Base-by-base conservation (phyloP, 2,113 vertebrate genomes). In the Panthera leo region DNA sequence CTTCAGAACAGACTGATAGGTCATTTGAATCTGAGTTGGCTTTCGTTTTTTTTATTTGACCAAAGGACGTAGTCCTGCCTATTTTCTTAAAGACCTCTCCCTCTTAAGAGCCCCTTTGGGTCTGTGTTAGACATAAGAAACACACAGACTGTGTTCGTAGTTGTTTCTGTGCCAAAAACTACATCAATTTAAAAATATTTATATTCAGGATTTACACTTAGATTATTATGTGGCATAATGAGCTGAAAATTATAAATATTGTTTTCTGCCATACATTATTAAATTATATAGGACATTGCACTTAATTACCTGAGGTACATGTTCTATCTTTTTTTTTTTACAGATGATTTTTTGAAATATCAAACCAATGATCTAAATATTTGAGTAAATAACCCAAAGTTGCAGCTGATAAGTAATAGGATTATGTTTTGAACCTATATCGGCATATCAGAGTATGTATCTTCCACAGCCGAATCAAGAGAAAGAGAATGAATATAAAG, bases 141-240 rank as follows among this genome's bases (percentile, higher is more conserved):
- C 53, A 39, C 11, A 42, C 23, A 23, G 39, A 27, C 5, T 89
- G 45, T 29, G 6, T 63, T 89, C 63, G 3, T 61, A 79, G 3
- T 75, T 88, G n/a, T 89, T 94, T 79, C 25, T 36, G 23, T 95
- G 63, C n/a, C 70, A 65, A 94, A 91, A 84, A 39, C 61, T 63
- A 2, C 23, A 68, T 85, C 70, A 48, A 6, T n/a, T 45, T 55
- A 73, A 89, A 84, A 88, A 9, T 48, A 61, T 34, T 96, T 86
- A 45, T 92, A 39, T 53, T 82, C 48, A 63, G 25, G 87, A 19
- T 79, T 79, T 87, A 63, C 34, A 27, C 92, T 92, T 79, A 93
- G 23, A 95, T 88, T 92, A 73, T 85, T 65, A 45, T 53, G 5
- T 53, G 48, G 4, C 45, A 21, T 65, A 45, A 65, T 92, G 76